Evolutionary conservation across 2,888 invertebrate genomes (phyloP).

Genomic region (Noctua janthina): DNA sequence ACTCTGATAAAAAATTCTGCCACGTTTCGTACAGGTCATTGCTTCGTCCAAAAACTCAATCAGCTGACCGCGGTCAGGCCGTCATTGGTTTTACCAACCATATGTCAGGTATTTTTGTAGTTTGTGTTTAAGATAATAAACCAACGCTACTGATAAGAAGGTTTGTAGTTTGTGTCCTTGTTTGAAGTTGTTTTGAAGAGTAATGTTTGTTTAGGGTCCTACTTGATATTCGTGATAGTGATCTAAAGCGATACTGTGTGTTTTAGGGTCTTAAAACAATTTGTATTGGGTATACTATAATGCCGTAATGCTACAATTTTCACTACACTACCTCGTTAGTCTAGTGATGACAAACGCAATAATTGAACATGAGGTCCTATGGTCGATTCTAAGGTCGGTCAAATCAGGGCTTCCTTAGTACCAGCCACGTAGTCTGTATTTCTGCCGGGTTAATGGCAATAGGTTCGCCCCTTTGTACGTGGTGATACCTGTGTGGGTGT

Average conservation of each 20-base stretch:
- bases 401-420: not conserved
- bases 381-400: not conserved
- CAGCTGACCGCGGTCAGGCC: conserved; percentile 50
- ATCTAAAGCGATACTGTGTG: conserved; percentile 16
- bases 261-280: conserved; percentile 5
- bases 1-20: conserved; percentile 14
- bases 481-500: not conserved
- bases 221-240: conserved; percentile 31
- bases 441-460: not conserved
- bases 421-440: not conserved
- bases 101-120: not conserved
- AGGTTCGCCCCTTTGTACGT: not conserved
- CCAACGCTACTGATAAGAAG: conserved; percentile 18
- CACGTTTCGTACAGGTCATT: conserved; percentile 31
- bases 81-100: conserved; percentile 43
- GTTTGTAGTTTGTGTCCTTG: conserved; percentile 19
- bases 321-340: not conserved
- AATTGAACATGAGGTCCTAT: not conserved
- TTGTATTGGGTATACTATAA: not conserved
- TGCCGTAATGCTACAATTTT: not conserved
- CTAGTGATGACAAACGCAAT: not conserved
- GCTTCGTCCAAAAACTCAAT: conserved; percentile 29
- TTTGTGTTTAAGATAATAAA: conserved; percentile 9
- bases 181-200: conserved; percentile 16
- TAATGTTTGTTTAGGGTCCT: conserved; percentile 41